Evolutionary conservation across 2,113 vertebrate genomes (phyloP), one percentile per base, ranked within the genome.

Genomic region (Myxocyprinus asiaticus): DNA sequence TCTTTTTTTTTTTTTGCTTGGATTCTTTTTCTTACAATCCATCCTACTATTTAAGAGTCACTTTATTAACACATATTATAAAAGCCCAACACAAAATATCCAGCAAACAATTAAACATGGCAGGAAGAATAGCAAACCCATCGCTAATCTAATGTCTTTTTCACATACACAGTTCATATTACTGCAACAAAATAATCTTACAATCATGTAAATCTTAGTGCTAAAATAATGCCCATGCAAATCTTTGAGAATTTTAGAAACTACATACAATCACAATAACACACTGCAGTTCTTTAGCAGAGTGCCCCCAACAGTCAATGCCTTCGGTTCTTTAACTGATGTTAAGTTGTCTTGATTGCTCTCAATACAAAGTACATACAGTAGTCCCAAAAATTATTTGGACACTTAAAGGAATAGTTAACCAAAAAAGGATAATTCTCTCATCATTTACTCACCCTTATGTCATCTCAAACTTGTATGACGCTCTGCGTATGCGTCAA

Each of bases 251-350:
- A 84, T 66, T 73, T 77, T 14, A 81, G 64, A 83, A 76, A 61
- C 66, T 82, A 87, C 81, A 81, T 73, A 91, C 91, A 86, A 85
- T 83, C 86, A 87, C 55, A 81, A 87, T 6, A 80, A 66, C 44
- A 70, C 53, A 42, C 47, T 78, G n/a, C 12, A n/a, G 22, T 77
- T 72, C 17, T 81, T 77, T 71, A 86, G 83, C 80, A 88, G 85
- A 80, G 77, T 83, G 55, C 73, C 89, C 88, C 84, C 93, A 95
- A 95, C 95, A 94, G 95, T 94, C 95, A 88, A 82, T 82, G 94
- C 94, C 94, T 94, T 88, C 70, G 3, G 58, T 88, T 88, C 82
- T 88, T 86, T 62, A 86, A 88, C 85, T 77, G 65, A 62, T 81
- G 61, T 81, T 82, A 51, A 1, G 76, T 69, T 85, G 84, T 87